phyloP scores from a whole-genome alignment of 2,113 vertebrate species.

The Mormyrus lacerda region DNA sequence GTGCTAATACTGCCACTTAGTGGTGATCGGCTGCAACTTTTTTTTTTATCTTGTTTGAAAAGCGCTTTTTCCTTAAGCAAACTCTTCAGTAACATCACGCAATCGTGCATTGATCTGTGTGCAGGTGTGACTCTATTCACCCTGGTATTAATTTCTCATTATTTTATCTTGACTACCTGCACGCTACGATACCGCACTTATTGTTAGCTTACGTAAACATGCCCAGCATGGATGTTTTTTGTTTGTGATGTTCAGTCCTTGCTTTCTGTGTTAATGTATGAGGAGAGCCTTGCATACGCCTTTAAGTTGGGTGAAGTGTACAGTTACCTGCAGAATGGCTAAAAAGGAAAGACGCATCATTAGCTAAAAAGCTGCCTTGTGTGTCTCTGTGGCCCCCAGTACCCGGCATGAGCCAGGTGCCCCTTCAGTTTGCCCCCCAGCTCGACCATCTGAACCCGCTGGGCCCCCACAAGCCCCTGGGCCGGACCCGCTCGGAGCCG shows the following conservation, averaged over 20 bases:
- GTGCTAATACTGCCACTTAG: constrained; percentile 30
- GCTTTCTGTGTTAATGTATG: not conserved
- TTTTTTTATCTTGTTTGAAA: not conserved
- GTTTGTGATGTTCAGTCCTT: not conserved
- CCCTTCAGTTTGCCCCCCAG: constrained; percentile 70
- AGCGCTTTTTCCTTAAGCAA: not conserved
- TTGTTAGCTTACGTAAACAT: not conserved
- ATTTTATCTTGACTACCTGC: not conserved
- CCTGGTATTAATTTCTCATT: not conserved
- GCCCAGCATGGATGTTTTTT: not conserved
- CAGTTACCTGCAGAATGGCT: not conserved
- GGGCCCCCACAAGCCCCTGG: constrained; percentile 62
- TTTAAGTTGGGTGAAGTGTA: not conserved
- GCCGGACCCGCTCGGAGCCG: constrained; percentile 85
- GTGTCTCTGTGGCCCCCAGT: constrained; percentile 41
- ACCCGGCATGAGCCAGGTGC: constrained; percentile 69
- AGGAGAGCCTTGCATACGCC: not conserved
- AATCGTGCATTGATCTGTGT: not conserved
- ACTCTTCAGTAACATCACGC: not conserved
- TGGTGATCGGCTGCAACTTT: not conserved
- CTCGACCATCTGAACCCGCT: constrained; percentile 61
- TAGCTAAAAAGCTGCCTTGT: not conserved
- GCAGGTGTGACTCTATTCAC: not conserved
- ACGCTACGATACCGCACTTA: not conserved
- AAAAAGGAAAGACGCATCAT: not conserved